These are phyloP conservation scores for Wasmannia auropunctata DNA, from an alignment of 1,140 invertebrate species.

Conservation along the genomic window DNA sequence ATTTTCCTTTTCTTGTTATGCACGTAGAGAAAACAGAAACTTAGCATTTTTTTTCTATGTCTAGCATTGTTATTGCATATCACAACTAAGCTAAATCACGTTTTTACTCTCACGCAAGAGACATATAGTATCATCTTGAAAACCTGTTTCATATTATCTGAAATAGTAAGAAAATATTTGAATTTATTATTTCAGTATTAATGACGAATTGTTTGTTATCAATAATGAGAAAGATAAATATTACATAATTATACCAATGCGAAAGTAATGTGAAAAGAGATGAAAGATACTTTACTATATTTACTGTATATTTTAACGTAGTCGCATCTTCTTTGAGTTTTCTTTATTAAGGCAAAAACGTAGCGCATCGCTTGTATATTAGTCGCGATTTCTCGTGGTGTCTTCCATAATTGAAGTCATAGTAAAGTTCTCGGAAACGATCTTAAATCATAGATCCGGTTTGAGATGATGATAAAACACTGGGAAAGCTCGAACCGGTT, in stretches of 20 bases:
- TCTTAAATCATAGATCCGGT: slow-evolving; percentile 57
- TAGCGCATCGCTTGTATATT: not conserved
- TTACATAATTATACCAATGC: not conserved
- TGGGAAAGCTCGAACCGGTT: slow-evolving; percentile 50
- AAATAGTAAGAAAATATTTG: not conserved
- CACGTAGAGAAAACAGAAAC: not conserved
- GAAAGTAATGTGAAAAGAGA: not conserved
- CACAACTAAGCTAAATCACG: not conserved
- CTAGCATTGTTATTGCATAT: not conserved
- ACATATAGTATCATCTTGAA: not conserved
- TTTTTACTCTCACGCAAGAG: not conserved
- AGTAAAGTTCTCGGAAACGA: slow-evolving; percentile 48
- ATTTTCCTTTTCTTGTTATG: slow-evolving; percentile 13
- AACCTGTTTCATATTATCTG: not conserved
- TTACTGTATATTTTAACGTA: not conserved
- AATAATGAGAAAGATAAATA: not conserved
- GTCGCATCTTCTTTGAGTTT: not conserved
- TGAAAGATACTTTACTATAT: not conserved
- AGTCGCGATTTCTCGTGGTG: slow-evolving; percentile 31
- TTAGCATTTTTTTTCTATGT: slow-evolving; percentile 8
- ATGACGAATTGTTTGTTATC: not conserved
- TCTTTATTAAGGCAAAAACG: not conserved
- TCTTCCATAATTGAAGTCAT: slow-evolving; percentile 32
- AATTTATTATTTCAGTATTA: not conserved
- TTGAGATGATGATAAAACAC: slow-evolving; percentile 48